Conservation (phyloP, 2,113 vertebrate species). For the Pteropus alecto region DNA sequence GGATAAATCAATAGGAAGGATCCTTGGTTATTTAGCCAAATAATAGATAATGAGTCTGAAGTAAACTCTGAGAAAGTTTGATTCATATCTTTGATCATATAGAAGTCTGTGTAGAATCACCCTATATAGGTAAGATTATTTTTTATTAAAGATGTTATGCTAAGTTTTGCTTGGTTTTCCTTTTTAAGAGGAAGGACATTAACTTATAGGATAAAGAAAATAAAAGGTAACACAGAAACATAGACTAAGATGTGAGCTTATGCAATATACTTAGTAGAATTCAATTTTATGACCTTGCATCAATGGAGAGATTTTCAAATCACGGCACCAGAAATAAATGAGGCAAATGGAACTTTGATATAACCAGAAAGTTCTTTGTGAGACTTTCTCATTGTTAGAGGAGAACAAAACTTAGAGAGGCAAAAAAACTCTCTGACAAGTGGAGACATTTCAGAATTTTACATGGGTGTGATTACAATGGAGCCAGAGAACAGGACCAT, state of each 20-base stretch:
- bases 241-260: background rate
- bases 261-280: background rate
- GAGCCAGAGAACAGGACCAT: background rate
- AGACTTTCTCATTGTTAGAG: background rate
- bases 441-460: conserved; percentile 17
- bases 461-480: background rate
- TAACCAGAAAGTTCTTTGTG: background rate
- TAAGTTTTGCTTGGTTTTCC: background rate
- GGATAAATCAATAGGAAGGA: background rate
- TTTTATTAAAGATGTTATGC: background rate
- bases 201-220: background rate
- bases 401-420: background rate
- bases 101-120: background rate
- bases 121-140: background rate
- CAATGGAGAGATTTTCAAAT: background rate
- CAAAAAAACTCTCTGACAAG: background rate
- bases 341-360: background rate
- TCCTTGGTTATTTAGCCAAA: background rate
- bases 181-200: background rate
- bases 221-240: background rate
- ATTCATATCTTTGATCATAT: background rate
- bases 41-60: background rate
- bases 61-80: background rate
- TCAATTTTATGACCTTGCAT: background rate
- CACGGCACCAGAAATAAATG: background rate